Base-by-base conservation (phyloP, 2,888 invertebrate genomes). In the Microctonus aethiopoides region DNA sequence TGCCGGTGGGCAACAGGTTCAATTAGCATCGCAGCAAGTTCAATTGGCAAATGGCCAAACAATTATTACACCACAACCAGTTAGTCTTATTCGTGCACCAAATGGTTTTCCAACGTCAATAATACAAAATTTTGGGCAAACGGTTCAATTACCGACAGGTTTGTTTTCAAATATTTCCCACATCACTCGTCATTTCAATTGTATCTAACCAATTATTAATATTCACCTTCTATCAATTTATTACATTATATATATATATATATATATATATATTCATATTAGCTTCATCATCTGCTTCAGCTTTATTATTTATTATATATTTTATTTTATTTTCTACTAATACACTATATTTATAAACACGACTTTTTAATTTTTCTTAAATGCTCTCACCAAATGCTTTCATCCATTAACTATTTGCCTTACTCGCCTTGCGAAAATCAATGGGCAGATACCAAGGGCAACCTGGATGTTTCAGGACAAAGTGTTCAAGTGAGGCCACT, bases 401-500 rank as follows among this genome's bases (percentile, higher is more conserved):
- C 70, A 72, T 52, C 68, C 68, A 75, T 71, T 75, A 76, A 77
- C 75, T 71, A 71, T 64, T 62, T 70, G 51, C 65, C 60, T 65
- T 61, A 20, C 20, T 51, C 67, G 67, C 61, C 67, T 46, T 70
- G 69, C 60, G 34, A 61, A 60, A 71, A 75, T 71, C 67, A 74
- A 74, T 72, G 78, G 75, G 77, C 78, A 80, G 77, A 80, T 77
- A 72, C 79, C 78, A 79, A 81, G 78, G 78, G 74, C 75, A 74
- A 74, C 74, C 71, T 77, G 71, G 75, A 76, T 79, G 75, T 85
- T 84, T 80, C 86, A 86, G 91, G 92, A 68, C 93, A 94, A 86
- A 93, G 92, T 83, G 91, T 94, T 24, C 91, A 92, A 71, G 89
- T 94, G 4, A 87, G 93, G 32, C 91, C 91, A 0, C 86, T 92